A percentile compares a stretch with the other conserved stretches of the same genome.
Evolutionary conservation across 2,888 invertebrate species (phyloP).

Genomic region (Caenorhabditis sinica): DNA sequence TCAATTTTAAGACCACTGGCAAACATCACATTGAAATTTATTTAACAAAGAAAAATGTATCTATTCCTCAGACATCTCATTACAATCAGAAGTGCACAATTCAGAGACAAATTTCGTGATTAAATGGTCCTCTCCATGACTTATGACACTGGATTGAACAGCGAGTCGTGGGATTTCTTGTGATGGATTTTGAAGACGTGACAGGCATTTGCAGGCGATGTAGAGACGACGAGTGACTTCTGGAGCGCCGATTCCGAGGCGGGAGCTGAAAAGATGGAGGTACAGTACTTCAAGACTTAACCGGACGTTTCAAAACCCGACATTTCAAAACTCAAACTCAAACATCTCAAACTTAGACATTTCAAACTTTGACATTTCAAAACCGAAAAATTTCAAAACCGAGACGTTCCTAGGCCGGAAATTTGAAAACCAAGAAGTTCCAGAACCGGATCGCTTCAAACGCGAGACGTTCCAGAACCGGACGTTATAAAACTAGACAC

Average conservation of each 20-base stretch:
- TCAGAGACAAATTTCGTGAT: constrained; percentile 9
- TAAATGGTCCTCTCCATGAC: constrained; percentile 44
- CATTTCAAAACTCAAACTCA: too few species aligned
- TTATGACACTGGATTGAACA: constrained; percentile 22
- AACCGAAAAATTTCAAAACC: too few species aligned
- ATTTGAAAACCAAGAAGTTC: too few species aligned
- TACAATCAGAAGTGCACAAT: constrained; percentile 1
- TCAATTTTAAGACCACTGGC: not conserved
- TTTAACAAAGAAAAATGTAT: not conserved
- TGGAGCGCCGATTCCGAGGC: constrained; percentile 48
- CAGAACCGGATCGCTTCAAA: too few species aligned
- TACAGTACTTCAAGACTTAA: too few species aligned
- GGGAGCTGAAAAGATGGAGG: constrained; percentile 15
- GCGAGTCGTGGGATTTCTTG: not conserved
- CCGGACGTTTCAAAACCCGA: too few species aligned
- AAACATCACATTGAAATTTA: not conserved
- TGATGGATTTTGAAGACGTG: not conserved
- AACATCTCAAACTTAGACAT: too few species aligned
- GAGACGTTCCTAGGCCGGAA: too few species aligned
- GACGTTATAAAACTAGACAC: too few species aligned
- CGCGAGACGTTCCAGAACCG: too few species aligned
- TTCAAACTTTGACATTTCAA: too few species aligned
- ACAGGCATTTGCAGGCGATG: constrained; percentile 42
- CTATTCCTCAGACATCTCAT: not conserved
- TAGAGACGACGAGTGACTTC: constrained; percentile 61